Conservation (phyloP, 1,140 invertebrate species). For the Drosophila tropicalis region DNA sequence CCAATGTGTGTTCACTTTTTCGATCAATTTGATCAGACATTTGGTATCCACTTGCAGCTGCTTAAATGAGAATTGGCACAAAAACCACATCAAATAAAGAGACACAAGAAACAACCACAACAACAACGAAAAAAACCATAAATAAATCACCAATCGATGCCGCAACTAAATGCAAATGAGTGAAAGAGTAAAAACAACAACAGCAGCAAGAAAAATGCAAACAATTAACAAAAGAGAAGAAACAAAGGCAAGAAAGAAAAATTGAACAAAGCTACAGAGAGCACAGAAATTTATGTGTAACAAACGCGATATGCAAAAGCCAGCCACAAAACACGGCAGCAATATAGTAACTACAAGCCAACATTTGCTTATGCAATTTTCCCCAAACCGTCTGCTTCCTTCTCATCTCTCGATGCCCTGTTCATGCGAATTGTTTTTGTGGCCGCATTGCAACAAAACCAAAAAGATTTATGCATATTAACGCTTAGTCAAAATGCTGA, state of each 20-base stretch:
- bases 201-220: constrained; percentile 25
- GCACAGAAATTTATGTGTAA: constrained; percentile 70
- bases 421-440: constrained; percentile 64
- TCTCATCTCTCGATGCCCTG: background rate
- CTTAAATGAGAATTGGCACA: constrained; percentile 57
- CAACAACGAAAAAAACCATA: constrained; percentile 30
- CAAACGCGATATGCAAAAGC: constrained; percentile 42
- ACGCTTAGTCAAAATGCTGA: constrained; percentile 75
- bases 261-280: constrained; percentile 42
- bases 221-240: constrained; percentile 30
- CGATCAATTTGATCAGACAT: constrained; percentile 28
- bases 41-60: constrained; percentile 23
- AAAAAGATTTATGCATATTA: constrained; percentile 77
- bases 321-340: constrained; percentile 34
- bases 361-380: constrained; percentile 64
- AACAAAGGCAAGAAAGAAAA: constrained; percentile 32
- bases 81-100: constrained; percentile 20
- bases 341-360: constrained; percentile 48
- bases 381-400: constrained; percentile 6
- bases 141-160: constrained; percentile 75
- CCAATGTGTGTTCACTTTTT: constrained; percentile 45
- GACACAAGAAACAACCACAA: background rate
- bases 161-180: constrained; percentile 75
- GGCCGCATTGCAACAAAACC: constrained; percentile 57
- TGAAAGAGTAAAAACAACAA: constrained; percentile 75